Base-by-base conservation (phyloP, 2,888 invertebrate species). In the Caenorhabditis angaria region DNA sequence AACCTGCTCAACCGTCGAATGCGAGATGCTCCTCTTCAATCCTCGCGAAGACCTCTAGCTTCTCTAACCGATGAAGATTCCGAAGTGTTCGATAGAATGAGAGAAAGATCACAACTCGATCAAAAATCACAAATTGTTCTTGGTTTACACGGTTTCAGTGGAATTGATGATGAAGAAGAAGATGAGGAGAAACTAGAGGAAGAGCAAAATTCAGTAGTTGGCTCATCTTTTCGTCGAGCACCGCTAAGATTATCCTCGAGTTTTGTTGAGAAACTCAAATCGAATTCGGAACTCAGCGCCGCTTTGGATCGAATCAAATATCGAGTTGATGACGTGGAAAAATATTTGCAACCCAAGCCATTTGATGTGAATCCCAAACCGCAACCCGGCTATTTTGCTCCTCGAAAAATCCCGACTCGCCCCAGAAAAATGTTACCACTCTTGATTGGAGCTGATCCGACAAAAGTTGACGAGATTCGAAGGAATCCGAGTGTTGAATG, bases 371-470 rank as follows among this genome's bases (percentile, higher is more conserved):
- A 82, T 41, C 81, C 82, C 1, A 77, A 81, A 25, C 77, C 80
- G 3, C 80, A 82, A 51, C 82, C 82, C 0, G 83, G 83, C 2
- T 82, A 64, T 62, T 78, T 81, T 57, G 72, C 72, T 8, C 82
- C 81, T 6, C 58, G 83, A 14, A 79, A 79, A 53, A 69, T 83
- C 32, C 83, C 83, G 29, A 71, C 64, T 25, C 65, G 83, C 24
- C 82, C 84, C 5, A 70, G 84, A 25, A 82, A 82, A 72, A 84
- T 84, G 84, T 63, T 84, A 55, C 84, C 84, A n/a, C 62, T 84
- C 10, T 57, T 83, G n/a, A 77, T 84, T 28, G 84, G 80, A 64
- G 59, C 69, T 2, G 76, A 76, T 61, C 62, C 65, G 18, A 59
- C 63, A 14, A 70, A 76, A 50, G 61, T 55, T 32, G 72, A 66